Evolutionary conservation across 1,140 invertebrate genomes (phyloP), one percentile per base, ranked within the genome.

Genomic region (Akabosia matsudoensis): DNA sequence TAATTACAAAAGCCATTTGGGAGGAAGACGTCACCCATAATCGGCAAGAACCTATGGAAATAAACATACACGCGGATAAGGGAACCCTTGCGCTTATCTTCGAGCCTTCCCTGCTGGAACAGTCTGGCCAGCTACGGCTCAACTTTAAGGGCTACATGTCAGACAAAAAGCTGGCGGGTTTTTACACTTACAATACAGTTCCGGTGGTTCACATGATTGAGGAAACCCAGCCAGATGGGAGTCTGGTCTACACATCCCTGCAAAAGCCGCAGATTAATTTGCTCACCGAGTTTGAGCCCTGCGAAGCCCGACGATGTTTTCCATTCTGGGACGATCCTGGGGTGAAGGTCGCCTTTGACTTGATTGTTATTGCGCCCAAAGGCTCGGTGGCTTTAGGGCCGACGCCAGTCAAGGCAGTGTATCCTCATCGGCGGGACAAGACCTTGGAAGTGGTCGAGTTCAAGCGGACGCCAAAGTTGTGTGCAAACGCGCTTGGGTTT

Each of bases 251-350:
- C 3, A 4, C 7, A 1, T 30, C 7, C 22, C 61, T 31, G 1
- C 61, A 67, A 67, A 67, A 56, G 22, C 7, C 7, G n/a, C 61
- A 67, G n/a, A 7, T 67, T 3, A 67, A 67, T 30, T 14, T 67
- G 61, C 7, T 67, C 3, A 31, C 30, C 3, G 24, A 30, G 28
- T 67, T 28, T 28, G 24, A 28, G 13, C 83, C 88, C 1, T 88
- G 87, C 67, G 87, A 88, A 85, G 89, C 89, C 30, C 83, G 89
- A 22, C 83, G 83, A 61, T 85, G 88, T 0, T 91, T 91, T 80
- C 90, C 90, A 0, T 90, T 88, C 82, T 90, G 88, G 83, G 89
- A 91, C 81, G 90, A 91, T 79, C 89, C 90, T 0, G 83, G 83
- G n/a, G 83, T 90, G 37, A 91, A 90, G 83, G 87, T 89, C 4